Base-by-base conservation (phyloP, 2,113 vertebrate species). In the Saccopteryx leptura region DNA sequence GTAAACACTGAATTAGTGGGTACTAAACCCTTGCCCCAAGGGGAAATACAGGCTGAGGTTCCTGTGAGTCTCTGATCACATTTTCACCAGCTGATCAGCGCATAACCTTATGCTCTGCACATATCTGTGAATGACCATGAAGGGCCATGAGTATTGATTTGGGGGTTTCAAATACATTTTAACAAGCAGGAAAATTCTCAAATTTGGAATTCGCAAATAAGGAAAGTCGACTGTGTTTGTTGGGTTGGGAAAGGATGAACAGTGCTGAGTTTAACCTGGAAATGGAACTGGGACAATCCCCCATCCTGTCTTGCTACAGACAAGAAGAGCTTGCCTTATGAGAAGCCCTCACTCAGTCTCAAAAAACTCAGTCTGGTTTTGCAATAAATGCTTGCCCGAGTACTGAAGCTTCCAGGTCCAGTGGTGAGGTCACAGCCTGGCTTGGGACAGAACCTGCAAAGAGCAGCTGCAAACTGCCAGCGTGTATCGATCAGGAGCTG, bases 281-380 rank as follows among this genome's bases (percentile, higher is more conserved):
- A n/a, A 7, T 24, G 28, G 39, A 86, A 9, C 23, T 12, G 17
- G 84, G 24, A 3, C 80, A 80, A 5, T 26, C 48, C 26, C 46
- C 28, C n/a, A 11, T n/a, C 1, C 2, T 1, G 1, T 21, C 4
- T 26, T 7, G 1, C 66, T 68, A 9, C 5, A 6, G 17, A n/a
- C n/a, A 31, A 24, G 61, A 31, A 24, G 61, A 60, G 48, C 76
- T 54, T 23, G 54, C 54, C 65, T 33, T 71, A 2, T 31, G 56
- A 17, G 39, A 61, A 88, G 17, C 71, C 23, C 15, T 72, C 10
- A 17, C 50, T 78, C 2, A 1, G 23, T 54, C 54, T 69, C 63
- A 24, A 14, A 50, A 71, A 0, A 9, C 58, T 72, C 69, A 4
- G 12, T 58, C 2, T 7, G 14, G 80, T 8, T 52, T 56, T 33